These are phyloP conservation scores for Halcyon chelicuti DNA, from an alignment of 2,797 vertebrate genomes.

Conservation along the genomic window DNA sequence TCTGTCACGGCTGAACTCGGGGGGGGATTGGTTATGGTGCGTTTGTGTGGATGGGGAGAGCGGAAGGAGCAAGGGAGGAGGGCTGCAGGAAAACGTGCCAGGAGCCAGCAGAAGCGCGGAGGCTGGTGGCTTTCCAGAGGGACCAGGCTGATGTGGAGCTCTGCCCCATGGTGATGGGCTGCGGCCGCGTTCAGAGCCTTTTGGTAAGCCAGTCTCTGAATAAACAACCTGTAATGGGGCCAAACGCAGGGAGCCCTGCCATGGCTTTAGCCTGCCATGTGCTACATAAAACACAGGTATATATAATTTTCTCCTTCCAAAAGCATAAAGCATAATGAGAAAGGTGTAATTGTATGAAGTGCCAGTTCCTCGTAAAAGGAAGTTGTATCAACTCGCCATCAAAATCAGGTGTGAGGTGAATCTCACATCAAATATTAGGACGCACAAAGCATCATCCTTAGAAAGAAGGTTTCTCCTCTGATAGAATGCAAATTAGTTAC, in stretches of 20 bases:
- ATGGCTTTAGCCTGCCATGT: accelerated
- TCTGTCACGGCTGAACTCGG: neutral
- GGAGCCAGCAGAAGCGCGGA: neutral
- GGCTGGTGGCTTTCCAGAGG: neutral
- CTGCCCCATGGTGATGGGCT: no score
- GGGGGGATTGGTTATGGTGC: neutral
- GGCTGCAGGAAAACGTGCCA: accelerated
- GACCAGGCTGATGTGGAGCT: neutral
- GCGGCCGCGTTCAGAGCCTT: accelerated
- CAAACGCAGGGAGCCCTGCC: neutral
- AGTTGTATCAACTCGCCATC: neutral
- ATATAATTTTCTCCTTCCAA: neutral
- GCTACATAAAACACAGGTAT: neutral
- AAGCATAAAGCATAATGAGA: neutral
- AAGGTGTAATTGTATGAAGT: neutral
- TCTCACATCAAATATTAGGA: neutral
- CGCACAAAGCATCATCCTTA: neutral
- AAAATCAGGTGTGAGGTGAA: neutral
- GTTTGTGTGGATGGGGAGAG: neutral
- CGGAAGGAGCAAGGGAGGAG: neutral
- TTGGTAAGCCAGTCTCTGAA: neutral
- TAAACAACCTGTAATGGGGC: no score
- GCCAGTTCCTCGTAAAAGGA: neutral
- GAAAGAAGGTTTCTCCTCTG: neutral
- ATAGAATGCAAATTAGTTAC: neutral